Conservation (phyloP, 2,797 vertebrate genomes). For the Galagoides demidoff region DNA sequence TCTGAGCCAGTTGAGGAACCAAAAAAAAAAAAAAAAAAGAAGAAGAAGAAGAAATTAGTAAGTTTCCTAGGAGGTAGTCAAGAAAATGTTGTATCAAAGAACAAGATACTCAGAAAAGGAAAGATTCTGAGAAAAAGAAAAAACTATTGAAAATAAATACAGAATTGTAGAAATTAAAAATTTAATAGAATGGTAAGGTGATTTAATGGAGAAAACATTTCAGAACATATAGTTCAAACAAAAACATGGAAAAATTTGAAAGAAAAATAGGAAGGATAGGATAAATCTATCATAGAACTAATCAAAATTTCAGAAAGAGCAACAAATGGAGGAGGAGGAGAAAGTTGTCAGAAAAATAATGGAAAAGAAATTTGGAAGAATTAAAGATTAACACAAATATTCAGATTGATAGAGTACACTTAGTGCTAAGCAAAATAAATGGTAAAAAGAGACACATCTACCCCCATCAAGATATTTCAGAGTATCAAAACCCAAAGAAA, state of each 20-base stretch:
- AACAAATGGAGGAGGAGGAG: neutral
- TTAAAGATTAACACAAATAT: neutral
- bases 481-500: neutral
- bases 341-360: neutral
- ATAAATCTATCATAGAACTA: neutral
- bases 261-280: neutral
- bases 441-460: neutral
- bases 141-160: conserved; percentile 8
- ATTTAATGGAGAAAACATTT: neutral
- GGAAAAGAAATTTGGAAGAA: neutral
- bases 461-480: neutral
- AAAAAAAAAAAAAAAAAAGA: neutral
- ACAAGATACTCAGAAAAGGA: neutral
- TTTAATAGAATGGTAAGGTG: neutral
- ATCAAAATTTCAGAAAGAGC: neutral
- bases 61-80: neutral
- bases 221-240: neutral
- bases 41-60: neutral
- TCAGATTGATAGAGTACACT: neutral
- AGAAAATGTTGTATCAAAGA: neutral
- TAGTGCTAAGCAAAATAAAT: neutral
- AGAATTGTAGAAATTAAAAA: neutral
- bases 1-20: neutral
- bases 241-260: neutral
- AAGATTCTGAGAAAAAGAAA: neutral